Conservation (phyloP, 2,888 invertebrate genomes). For the Adineta ricciae region DNA sequence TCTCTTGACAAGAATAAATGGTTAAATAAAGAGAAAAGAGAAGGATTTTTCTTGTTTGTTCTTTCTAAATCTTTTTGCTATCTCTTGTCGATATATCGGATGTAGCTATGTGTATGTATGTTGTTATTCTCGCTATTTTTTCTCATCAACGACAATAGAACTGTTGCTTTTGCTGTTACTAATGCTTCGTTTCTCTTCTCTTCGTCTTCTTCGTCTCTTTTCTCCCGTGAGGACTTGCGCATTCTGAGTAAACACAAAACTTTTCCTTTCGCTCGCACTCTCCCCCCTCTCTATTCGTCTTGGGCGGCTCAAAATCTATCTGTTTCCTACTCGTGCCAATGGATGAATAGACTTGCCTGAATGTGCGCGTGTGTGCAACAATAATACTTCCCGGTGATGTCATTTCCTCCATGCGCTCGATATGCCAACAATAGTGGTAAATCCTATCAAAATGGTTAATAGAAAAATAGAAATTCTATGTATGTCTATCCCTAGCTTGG, state of each 20-base stretch:
- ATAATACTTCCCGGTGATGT: constrained; percentile 5
- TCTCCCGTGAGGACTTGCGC: neutral
- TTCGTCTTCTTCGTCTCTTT: neutral
- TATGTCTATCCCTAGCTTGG: neutral
- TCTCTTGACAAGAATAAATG: neutral
- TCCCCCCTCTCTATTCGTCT: neutral
- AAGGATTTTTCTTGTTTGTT: neutral
- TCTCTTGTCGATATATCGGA: neutral
- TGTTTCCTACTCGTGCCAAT: neutral
- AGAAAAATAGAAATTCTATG: neutral
- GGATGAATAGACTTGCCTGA: neutral
- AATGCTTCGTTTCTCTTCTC: neutral
- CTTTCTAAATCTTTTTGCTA: neutral
- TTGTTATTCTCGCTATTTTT: constrained; percentile 7
- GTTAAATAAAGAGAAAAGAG: neutral
- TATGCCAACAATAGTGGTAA: constrained; percentile 2
- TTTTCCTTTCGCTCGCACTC: neutral
- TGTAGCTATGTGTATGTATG: neutral
- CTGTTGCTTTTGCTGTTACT: neutral
- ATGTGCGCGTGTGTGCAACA: neutral
- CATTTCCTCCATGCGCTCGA: neutral
- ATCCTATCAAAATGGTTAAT: neutral
- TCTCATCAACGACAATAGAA: neutral
- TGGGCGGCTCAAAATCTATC: neutral
- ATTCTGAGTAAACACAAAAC: neutral